Base-by-base conservation (phyloP, 2,113 vertebrate species). In the Sardina pilchardus region DNA sequence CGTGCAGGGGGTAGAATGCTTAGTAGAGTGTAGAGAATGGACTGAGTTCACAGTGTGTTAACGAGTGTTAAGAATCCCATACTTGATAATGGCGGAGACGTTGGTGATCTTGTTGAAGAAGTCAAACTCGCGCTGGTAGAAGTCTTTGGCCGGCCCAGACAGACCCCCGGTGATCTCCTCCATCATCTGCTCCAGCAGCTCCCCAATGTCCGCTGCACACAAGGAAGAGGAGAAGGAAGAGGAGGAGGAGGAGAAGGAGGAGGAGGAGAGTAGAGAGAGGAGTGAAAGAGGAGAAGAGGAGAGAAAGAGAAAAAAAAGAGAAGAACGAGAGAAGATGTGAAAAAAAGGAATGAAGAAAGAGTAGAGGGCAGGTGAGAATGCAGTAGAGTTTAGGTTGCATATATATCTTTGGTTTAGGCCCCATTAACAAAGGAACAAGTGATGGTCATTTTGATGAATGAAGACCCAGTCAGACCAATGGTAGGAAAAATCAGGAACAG, bases 101-200 rank as follows among this genome's bases (percentile, higher is more conserved):
- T 98, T 98, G 89, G 97, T 98, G 93, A 98, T 98, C 94, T 97
- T 97, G 92, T 97, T 97, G 87, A 98, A 98, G 93, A 98, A 98
- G 89, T 98, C 97, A 87, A 97, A 98, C 85, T 98, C 97, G 36
- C 97, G 92, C 82, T 97, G 96, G 91, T 98, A 98, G 93, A 98
- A 98, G 83, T 98, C 97, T 93, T 98, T 98, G 83, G 97, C 97
- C 0, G 97, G 97, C 14, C 97, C 97, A 0, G 97, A 98, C 59
- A 97, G 86, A 0, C 97, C 97, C 45, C 96, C 91, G 0, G 95
- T 98, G 91, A 98, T 98, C 88, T 98, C 97, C 85, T 97, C 97
- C 42, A 98, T 96, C 82, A 98, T 94, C 90, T 97, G 96, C 90
- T 98, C 97, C 92, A 98, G 88, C 85, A 98, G 95, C 24, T 97